A percentile compares a stretch with the other conserved stretches of the same genome.
Evolutionary conservation across 2,888 invertebrate species (phyloP).

Genomic region (Xestobium rufovillosum): DNA sequence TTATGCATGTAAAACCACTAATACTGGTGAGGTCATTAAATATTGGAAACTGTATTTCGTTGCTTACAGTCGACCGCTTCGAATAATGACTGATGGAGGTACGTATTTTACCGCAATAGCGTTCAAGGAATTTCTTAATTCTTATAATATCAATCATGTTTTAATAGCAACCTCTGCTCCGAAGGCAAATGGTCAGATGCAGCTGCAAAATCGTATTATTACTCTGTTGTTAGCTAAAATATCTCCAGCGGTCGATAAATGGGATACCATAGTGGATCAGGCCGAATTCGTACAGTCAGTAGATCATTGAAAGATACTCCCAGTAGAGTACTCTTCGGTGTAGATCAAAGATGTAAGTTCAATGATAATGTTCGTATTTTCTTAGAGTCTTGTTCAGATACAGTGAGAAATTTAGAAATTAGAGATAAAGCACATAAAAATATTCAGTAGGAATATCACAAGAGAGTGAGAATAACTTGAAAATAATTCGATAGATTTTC

Average conservation of each 20-base stretch:
- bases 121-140: slow-evolving; percentile 20
- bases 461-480: too few relatives aligned
- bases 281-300: slow-evolving; percentile 7
- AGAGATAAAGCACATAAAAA: slow-evolving; percentile 8
- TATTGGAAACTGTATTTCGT: slow-evolving; percentile 22
- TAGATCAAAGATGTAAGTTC: slow-evolving; percentile 10
- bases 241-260: slow-evolving; percentile 15
- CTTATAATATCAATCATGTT: slow-evolving; percentile 8
- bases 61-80: slow-evolving; percentile 20
- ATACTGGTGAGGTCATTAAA: slow-evolving; percentile 18
- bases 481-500: too few relatives aligned
- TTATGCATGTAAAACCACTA: slow-evolving; percentile 22
- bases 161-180: slow-evolving; percentile 23
- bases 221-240: slow-evolving; percentile 23
- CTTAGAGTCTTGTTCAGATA: too few relatives aligned
- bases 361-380: slow-evolving; percentile 8
- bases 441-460: slow-evolving; percentile 11
- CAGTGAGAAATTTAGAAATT: too few relatives aligned
- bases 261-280: slow-evolving; percentile 17
- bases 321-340: slow-evolving; percentile 8
- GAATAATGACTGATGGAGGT: slow-evolving; percentile 25
- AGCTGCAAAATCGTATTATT: slow-evolving; percentile 19
- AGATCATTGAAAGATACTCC: slow-evolving; percentile 13
- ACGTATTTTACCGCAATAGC: slow-evolving; percentile 19
- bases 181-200: slow-evolving; percentile 26